Base-by-base conservation (phyloP, 2,888 invertebrate genomes). In the Clostera curtula region DNA sequence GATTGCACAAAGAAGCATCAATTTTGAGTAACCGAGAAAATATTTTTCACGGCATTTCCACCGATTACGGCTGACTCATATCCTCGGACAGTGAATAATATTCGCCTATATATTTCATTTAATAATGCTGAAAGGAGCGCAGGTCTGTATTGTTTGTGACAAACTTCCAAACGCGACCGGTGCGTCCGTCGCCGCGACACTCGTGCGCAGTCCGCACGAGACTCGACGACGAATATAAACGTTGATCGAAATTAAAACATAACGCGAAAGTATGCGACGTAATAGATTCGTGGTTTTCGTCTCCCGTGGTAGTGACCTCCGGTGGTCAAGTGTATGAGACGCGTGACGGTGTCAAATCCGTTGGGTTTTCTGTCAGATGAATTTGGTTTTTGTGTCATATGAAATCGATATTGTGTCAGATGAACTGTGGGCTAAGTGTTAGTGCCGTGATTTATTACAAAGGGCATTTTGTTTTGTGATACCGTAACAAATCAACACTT, bases 141-240 rank as follows among this genome's bases (percentile, higher is more conserved):
- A 57, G 53, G 50, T 56, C 56, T 50, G 56, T 67, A 69, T 61
- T n/a, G n/a, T n/a, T n/a, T n/a, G n/a, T n/a, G n/a, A n/a, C n/a
- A n/a, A n/a, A n/a, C n/a, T n/a, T n/a, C n/a, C n/a, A 20, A 8
- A 10, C 40, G 36, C 35, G 37, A 27, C 25, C 37, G 8, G 21
- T 26, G 33, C 26, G 28, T 13, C 8, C 9, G 19, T n/a, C 20
- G n/a, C 63, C 67, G 59, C 61, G 55, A 56, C 57, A 47, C 68
- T 64, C 65, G 53, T 64, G 70, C 77, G 75, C 75, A 74, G 73
- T 76, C 54, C 53, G 51, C 60, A 50, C 55, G 56, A 58, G n/a
- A n/a, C 70, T 70, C 70, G 49, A 53, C 70, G 67, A 55, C 69
- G 65, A 67, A 71, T 72, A 69, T 69, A 70, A 75, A 72, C 77